Conservation (phyloP, 2,113 vertebrate genomes). For the Oryctolagus cuniculus region DNA sequence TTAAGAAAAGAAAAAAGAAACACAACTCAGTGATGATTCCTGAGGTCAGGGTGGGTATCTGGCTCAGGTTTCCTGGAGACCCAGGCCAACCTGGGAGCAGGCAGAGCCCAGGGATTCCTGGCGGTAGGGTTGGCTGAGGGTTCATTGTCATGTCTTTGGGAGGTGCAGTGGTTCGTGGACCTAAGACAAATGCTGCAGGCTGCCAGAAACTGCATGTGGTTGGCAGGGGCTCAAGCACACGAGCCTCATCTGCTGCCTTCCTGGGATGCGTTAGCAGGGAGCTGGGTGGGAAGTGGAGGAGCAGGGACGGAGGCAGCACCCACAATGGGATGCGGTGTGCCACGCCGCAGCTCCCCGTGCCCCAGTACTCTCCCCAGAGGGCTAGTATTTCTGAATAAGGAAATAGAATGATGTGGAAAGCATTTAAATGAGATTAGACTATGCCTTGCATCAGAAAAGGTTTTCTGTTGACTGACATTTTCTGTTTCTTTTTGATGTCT, state of each 20-base stretch:
- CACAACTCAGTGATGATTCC: background rate
- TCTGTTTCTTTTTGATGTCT: background rate
- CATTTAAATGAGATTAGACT: background rate
- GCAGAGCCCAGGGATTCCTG: background rate
- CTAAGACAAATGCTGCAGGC: background rate
- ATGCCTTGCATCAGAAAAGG: background rate
- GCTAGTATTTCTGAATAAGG: background rate
- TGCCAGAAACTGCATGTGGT: background rate
- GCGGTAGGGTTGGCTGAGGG: background rate
- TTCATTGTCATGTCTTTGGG: background rate
- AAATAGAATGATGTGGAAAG: background rate
- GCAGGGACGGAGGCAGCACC: too few species aligned
- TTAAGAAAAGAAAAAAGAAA: background rate
- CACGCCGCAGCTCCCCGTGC: too few species aligned
- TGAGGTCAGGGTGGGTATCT: background rate
- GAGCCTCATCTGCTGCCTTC: too few species aligned
- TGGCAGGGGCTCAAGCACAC: too few species aligned
- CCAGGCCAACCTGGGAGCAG: background rate
- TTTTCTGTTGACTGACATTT: background rate
- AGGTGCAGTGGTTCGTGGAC: background rate
- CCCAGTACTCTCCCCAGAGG: too few species aligned
- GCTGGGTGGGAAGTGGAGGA: too few species aligned
- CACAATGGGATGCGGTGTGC: too few species aligned
- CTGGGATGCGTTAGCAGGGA: too few species aligned
- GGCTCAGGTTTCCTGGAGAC: background rate